Base-by-base conservation (phyloP, 2,113 vertebrate species). In the Dendropsophus ebraccatus region DNA sequence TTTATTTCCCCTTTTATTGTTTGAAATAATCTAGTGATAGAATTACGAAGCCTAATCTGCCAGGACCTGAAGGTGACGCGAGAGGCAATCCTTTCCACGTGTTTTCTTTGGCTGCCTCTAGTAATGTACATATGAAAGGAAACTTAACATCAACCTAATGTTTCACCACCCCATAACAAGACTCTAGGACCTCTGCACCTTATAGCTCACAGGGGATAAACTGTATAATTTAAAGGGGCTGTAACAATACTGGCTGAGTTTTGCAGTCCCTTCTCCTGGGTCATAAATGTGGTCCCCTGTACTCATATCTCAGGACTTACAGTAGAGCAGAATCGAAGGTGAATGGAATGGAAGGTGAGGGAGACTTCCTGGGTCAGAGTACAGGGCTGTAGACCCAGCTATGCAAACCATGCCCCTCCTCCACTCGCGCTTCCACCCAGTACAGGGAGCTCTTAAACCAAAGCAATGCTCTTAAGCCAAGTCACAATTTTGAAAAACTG, bases 21-120 rank as follows among this genome's bases (percentile, higher is more conserved):
- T 88, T 86, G 75, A 88, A 80, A 60, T 0, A 0, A 87, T 77
- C 49, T 50, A 49, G 49, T 87, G 32, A 88, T 70, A 86, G 19
- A 82, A 72, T 88, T 88, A 74, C 50, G 83, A 74, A 54, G 28
- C 75, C 60, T 49, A 84, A 54, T 69, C 67, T 87, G 69, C 52
- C 77, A 58, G 50, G 73, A 89, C 88, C 67, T 76, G 30, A 60
- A 84, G 79, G 86, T 88, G 54, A 81, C 37, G 58, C 41, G 2
- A 0, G 85, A 35, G 70, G 67, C 65, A 85, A 90, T 67, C 88
- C 70, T 87, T 56, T 79, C 30, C 50, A 87, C 83, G 1, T 88
- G 19, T 87, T 90, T 90, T 84, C 23, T 87, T 91, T 92, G 90
- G 88, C 88, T 84, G 70, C 30, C 23, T 21, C 23, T 9, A 25